These are phyloP conservation scores for Torymus aiolomorphi DNA, from an alignment of 2,888 invertebrate species.

Conservation along the genomic window DNA sequence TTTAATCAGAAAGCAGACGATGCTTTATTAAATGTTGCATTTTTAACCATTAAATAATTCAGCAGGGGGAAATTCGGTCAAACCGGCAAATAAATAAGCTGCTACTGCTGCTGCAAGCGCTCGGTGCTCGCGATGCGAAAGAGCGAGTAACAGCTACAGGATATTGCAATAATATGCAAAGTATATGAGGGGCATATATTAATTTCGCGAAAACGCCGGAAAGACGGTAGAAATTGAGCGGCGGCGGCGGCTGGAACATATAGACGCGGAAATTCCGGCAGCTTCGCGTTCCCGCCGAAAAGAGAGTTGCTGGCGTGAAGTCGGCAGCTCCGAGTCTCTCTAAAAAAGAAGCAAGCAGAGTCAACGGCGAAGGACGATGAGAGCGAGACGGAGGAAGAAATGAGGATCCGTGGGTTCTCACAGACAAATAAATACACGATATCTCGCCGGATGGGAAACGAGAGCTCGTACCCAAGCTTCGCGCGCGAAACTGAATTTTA, in stretches of 20 bases:
- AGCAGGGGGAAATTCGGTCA: slow-evolving; percentile 23
- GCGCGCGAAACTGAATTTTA: slow-evolving; percentile 72
- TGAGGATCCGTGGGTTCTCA: slow-evolving; percentile 68
- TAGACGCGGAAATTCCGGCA: slow-evolving; percentile 30
- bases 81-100: slow-evolving; percentile 45
- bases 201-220: slow-evolving; percentile 73
- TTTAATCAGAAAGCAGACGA: background rate
- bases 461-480: slow-evolving; percentile 67
- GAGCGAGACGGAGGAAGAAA: slow-evolving; percentile 63
- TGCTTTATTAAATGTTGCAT: background rate
- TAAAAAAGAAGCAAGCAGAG: slow-evolving; percentile 38
- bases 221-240: slow-evolving; percentile 52
- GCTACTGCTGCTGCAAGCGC: slow-evolving; percentile 22
- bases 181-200: slow-evolving; percentile 75
- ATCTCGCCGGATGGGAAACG: slow-evolving; percentile 73
- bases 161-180: slow-evolving; percentile 76
- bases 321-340: slow-evolving; percentile 54
- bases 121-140: slow-evolving; percentile 62
- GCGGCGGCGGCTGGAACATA: slow-evolving; percentile 34
- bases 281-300: slow-evolving; percentile 3
- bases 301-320: slow-evolving; percentile 40
- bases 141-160: slow-evolving; percentile 72
- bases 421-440: slow-evolving; percentile 75
- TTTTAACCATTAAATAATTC: slow-evolving; percentile 11
- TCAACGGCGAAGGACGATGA: slow-evolving; percentile 55